phyloP scores from a whole-genome alignment of 2,797 vertebrate genomes.

The Macroramphosus scolopax region DNA sequence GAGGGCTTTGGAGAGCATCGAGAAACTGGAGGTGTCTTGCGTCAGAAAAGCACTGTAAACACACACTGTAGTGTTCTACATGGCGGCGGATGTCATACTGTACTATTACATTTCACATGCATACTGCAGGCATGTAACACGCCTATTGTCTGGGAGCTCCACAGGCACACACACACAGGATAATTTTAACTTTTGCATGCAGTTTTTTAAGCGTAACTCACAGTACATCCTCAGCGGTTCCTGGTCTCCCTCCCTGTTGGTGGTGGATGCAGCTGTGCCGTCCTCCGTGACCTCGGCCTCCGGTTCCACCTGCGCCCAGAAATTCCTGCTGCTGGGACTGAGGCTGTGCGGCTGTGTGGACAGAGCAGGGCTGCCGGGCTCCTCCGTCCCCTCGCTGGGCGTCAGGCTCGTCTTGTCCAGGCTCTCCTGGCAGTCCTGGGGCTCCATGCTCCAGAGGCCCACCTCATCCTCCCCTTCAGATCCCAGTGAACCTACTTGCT shows the following conservation, averaged over 20 bases:
- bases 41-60: slow-evolving; percentile 60
- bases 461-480: slow-evolving; percentile 83
- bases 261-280: slow-evolving; percentile 9
- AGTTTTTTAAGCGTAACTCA: slow-evolving; percentile 51
- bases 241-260: slow-evolving; percentile 50
- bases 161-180: not conserved
- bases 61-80: slow-evolving; percentile 25
- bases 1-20: slow-evolving; percentile 35
- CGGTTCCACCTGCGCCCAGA: slow-evolving; percentile 63
- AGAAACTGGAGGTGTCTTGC: slow-evolving; percentile 48
- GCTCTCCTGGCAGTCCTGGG: slow-evolving; percentile 73
- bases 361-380: slow-evolving; percentile 68
- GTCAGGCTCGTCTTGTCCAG: slow-evolving; percentile 77
- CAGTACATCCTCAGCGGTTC: slow-evolving; percentile 67
- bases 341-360: slow-evolving; percentile 56
- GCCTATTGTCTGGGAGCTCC: not conserved
- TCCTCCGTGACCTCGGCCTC: slow-evolving; percentile 54
- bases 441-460: slow-evolving; percentile 75
- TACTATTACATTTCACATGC: slow-evolving; percentile 1
- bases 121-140: too few relatives aligned
- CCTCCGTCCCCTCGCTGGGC: slow-evolving; percentile 74
- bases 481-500: slow-evolving; percentile 70
- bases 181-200: not conserved
- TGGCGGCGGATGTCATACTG: not conserved
- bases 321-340: slow-evolving; percentile 68